These are phyloP conservation scores for Gulo gulo DNA, from an alignment of 2,113 vertebrate species.

Conservation along the genomic window DNA sequence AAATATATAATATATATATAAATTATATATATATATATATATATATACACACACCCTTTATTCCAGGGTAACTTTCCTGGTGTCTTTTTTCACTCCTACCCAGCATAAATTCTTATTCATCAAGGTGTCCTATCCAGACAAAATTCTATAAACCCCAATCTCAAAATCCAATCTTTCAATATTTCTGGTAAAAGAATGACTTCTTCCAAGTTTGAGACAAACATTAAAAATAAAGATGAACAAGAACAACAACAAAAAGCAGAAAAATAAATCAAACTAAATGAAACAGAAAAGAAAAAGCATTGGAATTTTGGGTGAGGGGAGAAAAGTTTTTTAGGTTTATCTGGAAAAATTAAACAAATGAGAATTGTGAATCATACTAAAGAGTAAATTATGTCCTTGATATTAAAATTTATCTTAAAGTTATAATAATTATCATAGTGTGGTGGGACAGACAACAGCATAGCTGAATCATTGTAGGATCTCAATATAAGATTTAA, in stretches of 20 bases:
- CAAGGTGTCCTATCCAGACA: neutral
- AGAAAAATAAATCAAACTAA: neutral
- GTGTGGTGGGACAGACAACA: neutral
- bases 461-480: neutral
- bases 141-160: neutral
- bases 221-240: neutral
- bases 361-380: neutral
- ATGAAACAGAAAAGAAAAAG: neutral
- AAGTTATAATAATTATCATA: neutral
- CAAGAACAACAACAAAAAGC: neutral
- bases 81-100: neutral
- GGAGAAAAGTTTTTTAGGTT: neutral
- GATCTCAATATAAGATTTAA: neutral
- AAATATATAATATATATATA: too few relatives aligned
- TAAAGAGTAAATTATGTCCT: neutral
- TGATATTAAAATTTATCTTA: neutral
- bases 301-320: neutral
- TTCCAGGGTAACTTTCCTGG: neutral
- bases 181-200: neutral
- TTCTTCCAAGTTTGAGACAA: constrained; percentile 9
- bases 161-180: neutral
- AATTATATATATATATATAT: too few relatives aligned
- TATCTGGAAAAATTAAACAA: constrained; percentile 40
- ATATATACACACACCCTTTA: neutral
- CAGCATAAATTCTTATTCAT: neutral